Conservation (phyloP, 2,797 vertebrate genomes). For the Sylvilagus floridanus region DNA sequence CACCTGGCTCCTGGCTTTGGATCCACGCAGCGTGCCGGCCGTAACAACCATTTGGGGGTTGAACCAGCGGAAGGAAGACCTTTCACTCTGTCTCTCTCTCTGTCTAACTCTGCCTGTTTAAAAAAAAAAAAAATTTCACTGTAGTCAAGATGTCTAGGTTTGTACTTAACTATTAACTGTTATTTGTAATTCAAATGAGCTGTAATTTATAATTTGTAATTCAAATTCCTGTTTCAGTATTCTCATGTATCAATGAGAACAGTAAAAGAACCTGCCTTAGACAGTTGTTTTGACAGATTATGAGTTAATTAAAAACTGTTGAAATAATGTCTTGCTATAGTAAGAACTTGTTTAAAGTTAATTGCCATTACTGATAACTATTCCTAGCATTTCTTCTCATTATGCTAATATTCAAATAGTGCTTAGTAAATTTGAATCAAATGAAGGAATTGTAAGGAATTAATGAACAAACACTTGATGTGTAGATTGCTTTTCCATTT, state of each 20-base stretch:
- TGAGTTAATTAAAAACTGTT: slow-evolving; percentile 51
- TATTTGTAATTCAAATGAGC: no score
- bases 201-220: no score
- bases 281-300: slow-evolving; percentile 19
- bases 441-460: slow-evolving; percentile 34
- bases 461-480: background rate
- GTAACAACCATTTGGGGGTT: no score
- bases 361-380: background rate
- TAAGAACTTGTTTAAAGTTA: slow-evolving; percentile 35
- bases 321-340: slow-evolving; percentile 15
- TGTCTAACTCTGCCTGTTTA: no score
- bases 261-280: slow-evolving; percentile 10
- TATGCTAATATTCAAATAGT: background rate
- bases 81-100: no score
- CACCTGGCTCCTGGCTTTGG: no score
- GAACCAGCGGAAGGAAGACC: no score
- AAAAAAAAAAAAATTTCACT: slow-evolving; percentile 2
- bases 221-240: background rate
- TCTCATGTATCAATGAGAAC: slow-evolving; percentile 22
- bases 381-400: background rate
- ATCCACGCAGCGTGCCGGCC: no score
- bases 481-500: background rate
- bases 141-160: slow-evolving; percentile 14
- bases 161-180: background rate
- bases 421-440: background rate